Evolutionary conservation across 2,113 vertebrate species (phyloP).

Genomic region (Benitochromis conjunctus): DNA sequence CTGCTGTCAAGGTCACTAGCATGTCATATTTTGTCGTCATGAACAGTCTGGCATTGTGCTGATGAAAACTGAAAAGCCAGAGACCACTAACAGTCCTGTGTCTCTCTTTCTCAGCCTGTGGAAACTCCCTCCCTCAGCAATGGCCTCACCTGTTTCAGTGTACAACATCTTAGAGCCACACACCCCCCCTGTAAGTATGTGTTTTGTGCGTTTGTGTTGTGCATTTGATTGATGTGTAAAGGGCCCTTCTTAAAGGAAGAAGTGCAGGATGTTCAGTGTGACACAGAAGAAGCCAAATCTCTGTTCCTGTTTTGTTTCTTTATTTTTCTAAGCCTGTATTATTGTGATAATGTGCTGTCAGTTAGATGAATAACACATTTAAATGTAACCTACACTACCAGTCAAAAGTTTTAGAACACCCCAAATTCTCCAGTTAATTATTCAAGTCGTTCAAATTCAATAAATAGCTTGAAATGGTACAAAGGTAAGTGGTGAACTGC

Average conservation of each 20-base stretch:
- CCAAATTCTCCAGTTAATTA: not conserved
- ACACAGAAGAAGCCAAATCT: not conserved
- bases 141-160: slow-evolving; percentile 63
- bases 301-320: not conserved
- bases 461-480: not conserved
- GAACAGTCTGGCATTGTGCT: not conserved
- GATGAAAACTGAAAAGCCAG: not conserved
- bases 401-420: not conserved
- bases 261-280: not conserved
- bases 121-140: slow-evolving; percentile 42
- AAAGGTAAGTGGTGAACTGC: too few species aligned
- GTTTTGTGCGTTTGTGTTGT: not conserved
- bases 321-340: not conserved
- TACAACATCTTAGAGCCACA: slow-evolving; percentile 63
- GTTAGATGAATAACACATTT: not conserved
- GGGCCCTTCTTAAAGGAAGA: not conserved
- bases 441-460: not conserved
- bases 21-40: rapidly evolving
- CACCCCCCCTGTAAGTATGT: slow-evolving; percentile 62
- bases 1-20: rapidly evolving
- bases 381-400: not conserved
- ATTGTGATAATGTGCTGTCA: not conserved
- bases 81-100: not conserved
- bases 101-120: slow-evolving; percentile 22
- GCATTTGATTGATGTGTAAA: not conserved